phyloP scores from a whole-genome alignment of 2,113 vertebrate genomes.

The Neogobius melanostomus region DNA sequence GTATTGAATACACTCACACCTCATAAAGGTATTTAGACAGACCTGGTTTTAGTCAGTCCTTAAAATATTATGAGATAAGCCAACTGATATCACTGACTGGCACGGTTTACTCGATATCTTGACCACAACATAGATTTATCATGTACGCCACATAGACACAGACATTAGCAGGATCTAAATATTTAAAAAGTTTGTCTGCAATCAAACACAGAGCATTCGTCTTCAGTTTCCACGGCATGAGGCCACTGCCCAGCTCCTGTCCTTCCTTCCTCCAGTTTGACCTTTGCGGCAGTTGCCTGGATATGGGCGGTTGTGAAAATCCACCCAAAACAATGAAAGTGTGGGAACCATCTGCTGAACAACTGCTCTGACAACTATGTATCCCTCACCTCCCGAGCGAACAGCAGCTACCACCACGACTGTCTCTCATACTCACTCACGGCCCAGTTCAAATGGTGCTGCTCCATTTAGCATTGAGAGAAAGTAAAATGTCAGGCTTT shows the following conservation, averaged over 20 bases:
- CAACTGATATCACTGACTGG: background rate
- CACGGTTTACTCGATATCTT: background rate
- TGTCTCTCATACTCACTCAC: slow-evolving; percentile 31
- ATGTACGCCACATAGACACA: slow-evolving; percentile 17
- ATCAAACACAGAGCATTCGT: slow-evolving; percentile 72
- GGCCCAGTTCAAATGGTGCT: slow-evolving; percentile 44
- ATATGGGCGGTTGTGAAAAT: slow-evolving; percentile 63
- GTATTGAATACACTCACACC: no score
- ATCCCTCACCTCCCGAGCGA: slow-evolving; percentile 14
- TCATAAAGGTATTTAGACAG: background rate
- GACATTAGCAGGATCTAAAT: slow-evolving; percentile 70
- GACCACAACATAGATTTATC: background rate
- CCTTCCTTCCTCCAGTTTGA: slow-evolving; percentile 57
- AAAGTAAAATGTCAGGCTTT: slow-evolving; percentile 63
- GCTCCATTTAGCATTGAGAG: slow-evolving; percentile 45
- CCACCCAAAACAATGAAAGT: slow-evolving; percentile 62
- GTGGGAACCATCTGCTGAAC: slow-evolving; percentile 48
- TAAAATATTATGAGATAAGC: background rate
- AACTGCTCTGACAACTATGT: slow-evolving; percentile 44
- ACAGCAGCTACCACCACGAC: slow-evolving; percentile 3
- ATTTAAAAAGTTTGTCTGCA: slow-evolving; percentile 76
- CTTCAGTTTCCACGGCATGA: slow-evolving; percentile 44
- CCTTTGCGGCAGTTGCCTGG: slow-evolving; percentile 64
- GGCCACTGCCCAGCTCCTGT: slow-evolving; percentile 32
- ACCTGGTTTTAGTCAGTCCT: background rate